Percentiles rank a stretch among this genome's conserved stretches.
Evolutionary conservation across 2,888 invertebrate genomes (phyloP).

Genomic region (Deilephila porcellus): DNA sequence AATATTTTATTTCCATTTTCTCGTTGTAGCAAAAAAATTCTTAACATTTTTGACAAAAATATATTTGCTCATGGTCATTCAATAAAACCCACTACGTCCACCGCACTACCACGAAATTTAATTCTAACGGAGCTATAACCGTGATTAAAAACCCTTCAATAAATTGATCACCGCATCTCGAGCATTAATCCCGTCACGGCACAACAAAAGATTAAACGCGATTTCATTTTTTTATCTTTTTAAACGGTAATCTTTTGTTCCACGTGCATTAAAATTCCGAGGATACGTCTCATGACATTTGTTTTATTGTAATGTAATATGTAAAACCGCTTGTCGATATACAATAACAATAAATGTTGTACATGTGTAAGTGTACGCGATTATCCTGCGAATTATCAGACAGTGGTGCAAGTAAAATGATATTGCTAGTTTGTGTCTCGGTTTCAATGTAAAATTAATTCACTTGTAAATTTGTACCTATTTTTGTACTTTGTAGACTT

Average conservation of each 20-base stretch:
- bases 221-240: slow-evolving; percentile 68
- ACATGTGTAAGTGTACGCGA: slow-evolving; percentile 29
- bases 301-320: slow-evolving; percentile 27
- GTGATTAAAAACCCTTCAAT: background rate
- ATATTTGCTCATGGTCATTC: too few species aligned
- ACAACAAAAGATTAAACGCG: slow-evolving; percentile 61
- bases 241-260: slow-evolving; percentile 46
- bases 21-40: too few species aligned
- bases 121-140: too few species aligned
- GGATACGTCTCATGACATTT: slow-evolving; percentile 25
- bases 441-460: background rate
- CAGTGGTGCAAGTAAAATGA: background rate
- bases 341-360: slow-evolving; percentile 31
- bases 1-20: too few species aligned
- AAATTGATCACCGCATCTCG: slow-evolving; percentile 32
- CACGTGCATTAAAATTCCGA: slow-evolving; percentile 38
- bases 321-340: slow-evolving; percentile 30
- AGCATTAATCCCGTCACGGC: slow-evolving; percentile 51
- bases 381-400: slow-evolving; percentile 4
- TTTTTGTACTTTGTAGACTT: background rate
- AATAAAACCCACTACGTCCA: too few species aligned
- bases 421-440: background rate
- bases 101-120: too few species aligned
- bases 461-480: background rate
- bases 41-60: too few species aligned